phyloP scores from a whole-genome alignment of 2,113 vertebrate genomes.

The Salvelinus alpinus region DNA sequence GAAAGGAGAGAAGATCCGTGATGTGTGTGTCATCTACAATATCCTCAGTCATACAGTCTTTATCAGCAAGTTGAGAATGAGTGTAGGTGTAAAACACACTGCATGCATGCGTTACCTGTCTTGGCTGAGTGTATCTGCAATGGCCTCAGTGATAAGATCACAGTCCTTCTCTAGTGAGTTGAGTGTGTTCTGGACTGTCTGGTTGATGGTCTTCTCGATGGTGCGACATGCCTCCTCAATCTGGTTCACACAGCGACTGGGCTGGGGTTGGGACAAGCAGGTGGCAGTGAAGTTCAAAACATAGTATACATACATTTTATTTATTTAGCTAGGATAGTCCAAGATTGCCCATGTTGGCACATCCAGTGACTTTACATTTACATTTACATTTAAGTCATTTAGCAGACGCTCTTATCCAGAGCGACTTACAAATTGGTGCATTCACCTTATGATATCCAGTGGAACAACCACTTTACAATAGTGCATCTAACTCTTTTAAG shows the following conservation, averaged over 20 bases:
- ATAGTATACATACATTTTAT: no score
- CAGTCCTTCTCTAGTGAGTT: slow-evolving; percentile 83
- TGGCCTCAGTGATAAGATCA: slow-evolving; percentile 71
- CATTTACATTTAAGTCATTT: no score
- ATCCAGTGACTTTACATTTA: no score
- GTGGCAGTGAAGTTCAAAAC: neutral
- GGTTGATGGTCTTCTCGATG: slow-evolving; percentile 82
- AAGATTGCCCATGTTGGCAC: no score
- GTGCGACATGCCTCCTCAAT: slow-evolving; percentile 80
- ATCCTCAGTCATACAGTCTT: neutral
- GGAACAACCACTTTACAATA: no score
- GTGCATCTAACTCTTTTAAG: no score
- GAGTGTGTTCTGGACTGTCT: slow-evolving; percentile 81
- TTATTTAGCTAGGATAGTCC: no score
- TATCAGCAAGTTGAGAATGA: neutral
- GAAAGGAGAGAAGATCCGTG: no score
- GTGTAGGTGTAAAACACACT: neutral
- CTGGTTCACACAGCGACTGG: slow-evolving; percentile 82
- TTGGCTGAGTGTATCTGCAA: slow-evolving; percentile 56
- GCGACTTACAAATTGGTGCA: no score
- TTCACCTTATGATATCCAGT: no score
- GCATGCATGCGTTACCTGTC: slow-evolving; percentile 64
- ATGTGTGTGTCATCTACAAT: neutral
- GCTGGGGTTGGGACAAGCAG: slow-evolving; percentile 46
- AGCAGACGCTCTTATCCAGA: no score